Evolutionary conservation across 2,113 vertebrate genomes (phyloP).

Genomic region (Rissa tridactyla): DNA sequence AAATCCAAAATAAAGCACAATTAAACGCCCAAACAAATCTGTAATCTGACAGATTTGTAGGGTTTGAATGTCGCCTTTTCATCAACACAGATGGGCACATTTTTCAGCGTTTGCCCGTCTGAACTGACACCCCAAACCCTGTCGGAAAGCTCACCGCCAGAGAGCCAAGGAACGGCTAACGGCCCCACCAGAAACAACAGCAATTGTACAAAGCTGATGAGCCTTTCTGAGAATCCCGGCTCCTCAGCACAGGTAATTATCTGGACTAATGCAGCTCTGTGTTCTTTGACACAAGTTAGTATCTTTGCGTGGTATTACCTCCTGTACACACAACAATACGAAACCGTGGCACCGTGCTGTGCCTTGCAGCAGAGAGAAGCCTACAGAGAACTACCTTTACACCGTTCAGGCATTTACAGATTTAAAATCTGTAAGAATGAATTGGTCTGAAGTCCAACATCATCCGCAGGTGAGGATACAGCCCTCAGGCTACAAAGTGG

Average conservation of each 20-base stretch:
- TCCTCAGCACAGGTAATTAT: neutral
- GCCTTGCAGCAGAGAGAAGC: neutral
- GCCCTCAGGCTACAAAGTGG: neutral
- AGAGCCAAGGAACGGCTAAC: neutral
- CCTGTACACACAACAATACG: neutral
- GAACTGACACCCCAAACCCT: neutral
- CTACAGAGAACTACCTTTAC: neutral
- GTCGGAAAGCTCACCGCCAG: neutral
- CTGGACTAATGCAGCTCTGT: neutral
- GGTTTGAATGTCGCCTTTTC: neutral
- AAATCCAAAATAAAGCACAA: neutral
- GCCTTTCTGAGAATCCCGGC: neutral
- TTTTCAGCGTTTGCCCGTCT: neutral
- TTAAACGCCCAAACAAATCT: neutral
- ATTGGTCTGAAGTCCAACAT: neutral
- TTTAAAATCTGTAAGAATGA: neutral
- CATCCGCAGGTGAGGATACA: neutral
- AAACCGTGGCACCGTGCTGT: neutral
- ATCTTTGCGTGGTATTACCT: neutral
- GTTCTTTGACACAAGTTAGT: neutral
- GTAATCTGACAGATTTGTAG: rapidly evolving
- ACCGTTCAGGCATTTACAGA: neutral
- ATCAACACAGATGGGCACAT: neutral
- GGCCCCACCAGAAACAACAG: neutral
- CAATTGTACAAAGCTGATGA: neutral